Evolutionary conservation across 2,113 vertebrate genomes (phyloP).

Genomic region (Maccullochella peelii): DNA sequence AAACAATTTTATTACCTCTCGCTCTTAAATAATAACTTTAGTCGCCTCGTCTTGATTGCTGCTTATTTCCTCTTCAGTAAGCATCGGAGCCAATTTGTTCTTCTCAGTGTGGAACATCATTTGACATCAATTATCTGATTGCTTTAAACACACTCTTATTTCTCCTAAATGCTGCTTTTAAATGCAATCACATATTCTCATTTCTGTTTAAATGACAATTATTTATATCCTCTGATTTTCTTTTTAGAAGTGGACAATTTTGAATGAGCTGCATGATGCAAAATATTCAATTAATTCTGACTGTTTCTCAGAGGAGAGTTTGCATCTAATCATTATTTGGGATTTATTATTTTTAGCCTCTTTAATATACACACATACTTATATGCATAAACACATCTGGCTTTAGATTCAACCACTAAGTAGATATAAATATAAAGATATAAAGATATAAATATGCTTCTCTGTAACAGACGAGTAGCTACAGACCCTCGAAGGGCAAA

Average conservation of each 20-base stretch:
- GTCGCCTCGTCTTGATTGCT: slow-evolving; percentile 10
- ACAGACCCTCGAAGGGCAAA: background rate
- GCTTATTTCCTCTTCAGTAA: slow-evolving; percentile 32
- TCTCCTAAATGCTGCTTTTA: background rate
- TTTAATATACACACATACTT: background rate
- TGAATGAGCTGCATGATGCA: background rate
- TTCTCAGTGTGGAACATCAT: slow-evolving; percentile 9
- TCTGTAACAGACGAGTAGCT: background rate
- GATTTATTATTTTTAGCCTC: background rate
- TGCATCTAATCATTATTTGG: background rate
- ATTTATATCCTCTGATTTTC: background rate
- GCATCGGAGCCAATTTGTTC: slow-evolving; percentile 8
- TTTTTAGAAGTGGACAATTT: background rate
- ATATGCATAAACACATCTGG: background rate
- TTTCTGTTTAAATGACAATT: background rate
- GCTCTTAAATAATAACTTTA: background rate
- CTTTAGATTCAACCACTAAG: background rate
- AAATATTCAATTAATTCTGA: background rate
- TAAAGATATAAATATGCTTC: background rate
- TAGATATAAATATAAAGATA: background rate
- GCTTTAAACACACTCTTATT: slow-evolving; percentile 2
- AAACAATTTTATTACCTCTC: background rate
- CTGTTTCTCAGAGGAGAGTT: background rate
- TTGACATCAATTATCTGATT: slow-evolving; percentile 18
- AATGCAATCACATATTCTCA: background rate